These are phyloP conservation scores for Melanchra persicariae DNA, from an alignment of 2,888 invertebrate species.

Conservation along the genomic window DNA sequence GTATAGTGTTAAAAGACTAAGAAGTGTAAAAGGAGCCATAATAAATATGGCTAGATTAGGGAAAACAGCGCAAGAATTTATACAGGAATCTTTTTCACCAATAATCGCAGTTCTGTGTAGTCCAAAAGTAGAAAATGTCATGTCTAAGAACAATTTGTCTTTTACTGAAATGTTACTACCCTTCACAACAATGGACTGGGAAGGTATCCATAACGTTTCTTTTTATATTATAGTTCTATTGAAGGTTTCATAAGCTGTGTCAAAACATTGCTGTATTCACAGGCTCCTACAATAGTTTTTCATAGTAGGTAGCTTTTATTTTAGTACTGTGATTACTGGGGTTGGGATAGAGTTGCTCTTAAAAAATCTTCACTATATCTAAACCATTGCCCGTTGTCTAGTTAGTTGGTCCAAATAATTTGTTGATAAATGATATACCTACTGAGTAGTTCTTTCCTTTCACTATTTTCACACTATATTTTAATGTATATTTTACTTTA, in stretches of 20 bases:
- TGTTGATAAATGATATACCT: no score
- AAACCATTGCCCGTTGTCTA: no score
- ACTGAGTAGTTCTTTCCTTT: no score
- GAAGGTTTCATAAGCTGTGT: neutral
- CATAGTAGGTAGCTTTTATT: neutral
- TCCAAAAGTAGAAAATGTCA: slow-evolving; percentile 95
- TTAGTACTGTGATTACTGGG: neutral
- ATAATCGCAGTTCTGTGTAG: slow-evolving; percentile 96
- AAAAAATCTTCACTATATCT: neutral
- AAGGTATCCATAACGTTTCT: slow-evolving; percentile 74
- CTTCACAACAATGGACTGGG: slow-evolving; percentile 93
- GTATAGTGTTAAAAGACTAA: neutral
- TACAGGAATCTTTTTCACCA: slow-evolving; percentile 97
- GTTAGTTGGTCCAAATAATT: no score
- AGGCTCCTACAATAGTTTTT: neutral
- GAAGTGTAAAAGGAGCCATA: neutral
- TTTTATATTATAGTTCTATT: slow-evolving; percentile 1
- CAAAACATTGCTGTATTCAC: neutral
- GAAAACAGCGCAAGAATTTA: slow-evolving; percentile 95
- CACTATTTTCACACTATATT: no score
- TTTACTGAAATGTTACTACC: slow-evolving; percentile 98
- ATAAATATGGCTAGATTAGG: slow-evolving; percentile 75
- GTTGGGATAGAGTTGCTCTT: neutral
- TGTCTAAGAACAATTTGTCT: slow-evolving; percentile 97
- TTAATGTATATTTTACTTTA: no score